Base-by-base conservation (phyloP, 2,797 vertebrate genomes). In the Coregonus sp. region DNA sequence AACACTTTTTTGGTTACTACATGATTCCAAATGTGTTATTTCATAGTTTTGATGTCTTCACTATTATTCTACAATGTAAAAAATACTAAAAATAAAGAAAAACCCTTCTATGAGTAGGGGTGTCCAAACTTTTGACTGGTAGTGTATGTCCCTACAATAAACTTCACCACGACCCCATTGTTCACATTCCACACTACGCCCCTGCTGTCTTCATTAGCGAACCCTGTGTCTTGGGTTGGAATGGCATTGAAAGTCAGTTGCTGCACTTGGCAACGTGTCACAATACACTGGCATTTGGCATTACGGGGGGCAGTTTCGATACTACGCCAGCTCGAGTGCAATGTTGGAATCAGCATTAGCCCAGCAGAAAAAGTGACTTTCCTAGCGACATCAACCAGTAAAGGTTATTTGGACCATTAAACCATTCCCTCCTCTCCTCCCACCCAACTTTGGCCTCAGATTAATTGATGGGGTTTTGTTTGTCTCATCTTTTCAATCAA, bases 161-260 rank as follows among this genome's bases (percentile, higher is more conserved):
- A 80, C 82, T 81, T 81, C 90, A 82, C 81, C 14, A 56, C 50
- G 54, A 82, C 79, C 82, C 75, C 54, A 69, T 72, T 74, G 73
- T 82, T 2, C 20, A 77, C 66, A 11, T 75, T 72, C 70, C 59
- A 52, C 74, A 75, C 11, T 52, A 80, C 56, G 50, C 67, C 3
- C 79, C 65, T 75, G 50, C 75, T 74, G 75, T 51, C 67, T 50
- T 74, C 54, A 69, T 79, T 31, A 56, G 2, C 59, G 31, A 52
- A 78, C 70, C 71, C 75, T 37, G 29, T 73, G 9, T 71, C 76
- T 70, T 25, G 6, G 54, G 74, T 83, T 11, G 12, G 47, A 25
- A 63, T 74, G 66, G 54, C 15, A 29, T 56, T 80, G 75, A 81
- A 78, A 77, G 72, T 76, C 12, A n/a, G 50, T 76, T 78, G 83